phyloP scores from a whole-genome alignment of 2,797 vertebrate species.

The Notamacropus eugenii region DNA sequence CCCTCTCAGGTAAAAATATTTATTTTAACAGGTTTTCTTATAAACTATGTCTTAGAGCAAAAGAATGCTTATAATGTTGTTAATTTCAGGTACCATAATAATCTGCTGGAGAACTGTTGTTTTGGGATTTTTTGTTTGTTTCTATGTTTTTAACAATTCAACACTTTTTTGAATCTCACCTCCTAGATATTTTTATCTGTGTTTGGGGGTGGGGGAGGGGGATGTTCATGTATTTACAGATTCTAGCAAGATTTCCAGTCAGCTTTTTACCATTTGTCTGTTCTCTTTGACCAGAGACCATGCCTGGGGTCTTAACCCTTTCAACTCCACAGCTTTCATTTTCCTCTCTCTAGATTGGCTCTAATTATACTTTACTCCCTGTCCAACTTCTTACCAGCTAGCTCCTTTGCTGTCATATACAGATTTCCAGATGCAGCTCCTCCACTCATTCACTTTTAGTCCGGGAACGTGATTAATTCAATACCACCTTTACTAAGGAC shows the following conservation, averaged over 20 bases:
- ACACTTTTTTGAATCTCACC: neutral
- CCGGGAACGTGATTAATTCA: neutral
- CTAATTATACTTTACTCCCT: neutral
- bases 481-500: neutral
- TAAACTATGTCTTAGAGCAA: neutral
- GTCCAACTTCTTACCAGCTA: neutral
- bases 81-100: neutral
- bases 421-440: neutral
- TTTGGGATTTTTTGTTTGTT: neutral
- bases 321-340: neutral
- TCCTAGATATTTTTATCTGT: neutral
- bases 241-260: neutral
- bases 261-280: neutral
- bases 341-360: neutral
- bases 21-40: neutral
- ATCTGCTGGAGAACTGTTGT: neutral
- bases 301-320: neutral
- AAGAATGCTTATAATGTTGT: neutral
- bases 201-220: accelerated
- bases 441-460: neutral
- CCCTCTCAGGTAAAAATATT: neutral
- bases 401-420: neutral
- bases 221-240: neutral
- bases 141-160: neutral
- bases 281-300: neutral